phyloP scores from a whole-genome alignment of 2,113 vertebrate genomes.

The Actenoides lindsayi region DNA sequence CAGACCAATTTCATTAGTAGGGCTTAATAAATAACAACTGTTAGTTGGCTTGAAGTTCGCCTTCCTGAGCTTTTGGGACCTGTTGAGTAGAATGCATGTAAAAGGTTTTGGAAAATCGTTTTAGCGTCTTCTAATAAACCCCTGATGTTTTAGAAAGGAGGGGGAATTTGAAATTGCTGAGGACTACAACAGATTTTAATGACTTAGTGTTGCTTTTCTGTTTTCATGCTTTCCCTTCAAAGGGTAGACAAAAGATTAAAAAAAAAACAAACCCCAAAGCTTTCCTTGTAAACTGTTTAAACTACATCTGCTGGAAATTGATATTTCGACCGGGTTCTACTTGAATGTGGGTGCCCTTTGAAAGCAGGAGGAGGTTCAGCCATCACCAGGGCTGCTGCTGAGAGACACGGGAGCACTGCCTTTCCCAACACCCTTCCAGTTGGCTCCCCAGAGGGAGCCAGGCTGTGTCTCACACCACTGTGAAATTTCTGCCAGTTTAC shows the following conservation, averaged over 20 bases:
- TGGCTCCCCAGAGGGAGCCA: neutral
- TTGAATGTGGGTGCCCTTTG: neutral
- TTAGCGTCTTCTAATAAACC: slow-evolving; percentile 36
- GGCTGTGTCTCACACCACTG: neutral
- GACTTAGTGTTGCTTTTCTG: neutral
- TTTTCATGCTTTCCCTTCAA: slow-evolving; percentile 19
- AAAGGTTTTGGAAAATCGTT: slow-evolving; percentile 42
- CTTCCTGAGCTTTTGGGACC: neutral
- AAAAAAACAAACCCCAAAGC: neutral
- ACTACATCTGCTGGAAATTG: slow-evolving; percentile 40
- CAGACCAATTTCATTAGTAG: neutral
- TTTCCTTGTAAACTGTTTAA: slow-evolving; percentile 21
- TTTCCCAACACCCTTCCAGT: neutral
- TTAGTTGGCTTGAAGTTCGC: neutral
- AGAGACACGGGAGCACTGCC: fast-evolving
- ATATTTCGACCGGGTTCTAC: neutral
- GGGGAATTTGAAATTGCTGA: slow-evolving; percentile 40
- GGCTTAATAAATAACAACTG: neutral
- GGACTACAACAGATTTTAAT: neutral
- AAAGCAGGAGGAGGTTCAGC: neutral
- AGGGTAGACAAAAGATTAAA: slow-evolving; percentile 7
- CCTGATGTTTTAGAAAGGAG: slow-evolving; percentile 32
- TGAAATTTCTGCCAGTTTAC: neutral
- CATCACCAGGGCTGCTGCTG: neutral
- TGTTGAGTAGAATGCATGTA: neutral